These are phyloP conservation scores for Cyphotilapia sp. DNA, from an alignment of 2,113 vertebrate genomes.

Conservation along the genomic window DNA sequence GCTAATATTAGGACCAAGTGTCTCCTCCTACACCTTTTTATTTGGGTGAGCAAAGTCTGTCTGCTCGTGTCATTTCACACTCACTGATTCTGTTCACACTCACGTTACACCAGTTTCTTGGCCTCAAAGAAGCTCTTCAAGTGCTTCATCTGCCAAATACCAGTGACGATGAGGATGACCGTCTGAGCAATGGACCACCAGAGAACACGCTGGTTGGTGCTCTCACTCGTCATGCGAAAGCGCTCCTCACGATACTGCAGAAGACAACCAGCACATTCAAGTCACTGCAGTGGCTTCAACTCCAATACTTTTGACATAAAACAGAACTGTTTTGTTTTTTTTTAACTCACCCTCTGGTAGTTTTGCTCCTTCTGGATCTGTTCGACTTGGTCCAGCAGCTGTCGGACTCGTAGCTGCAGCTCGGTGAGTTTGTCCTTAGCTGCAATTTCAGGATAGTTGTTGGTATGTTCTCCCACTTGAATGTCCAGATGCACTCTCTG, in stretches of 20 bases:
- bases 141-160: conserved; percentile 95
- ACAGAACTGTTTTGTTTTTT: not conserved
- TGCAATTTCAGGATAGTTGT: conserved; percentile 94
- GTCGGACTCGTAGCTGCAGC: conserved; percentile 85
- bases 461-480: conserved; percentile 91
- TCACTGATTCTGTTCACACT: not conserved
- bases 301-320: not conserved
- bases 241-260: conserved; percentile 88
- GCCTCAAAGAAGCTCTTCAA: conserved; percentile 97
- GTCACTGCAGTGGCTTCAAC: not conserved
- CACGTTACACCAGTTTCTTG: conserved; percentile 85
- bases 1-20: not conserved
- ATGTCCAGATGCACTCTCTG: conserved; percentile 91
- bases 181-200: conserved; percentile 98
- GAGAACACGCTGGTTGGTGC: conserved; percentile 92
- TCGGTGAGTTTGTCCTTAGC: conserved; percentile 93
- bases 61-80: not conserved
- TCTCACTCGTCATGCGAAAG: conserved; percentile 93
- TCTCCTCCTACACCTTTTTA: not conserved
- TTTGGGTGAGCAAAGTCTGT: not conserved
- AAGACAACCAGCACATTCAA: not conserved
- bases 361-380: conserved; percentile 97
- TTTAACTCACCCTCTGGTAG: conserved; percentile 84
- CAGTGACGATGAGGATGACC: conserved; percentile 88
- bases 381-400: conserved; percentile 91